phyloP scores from a whole-genome alignment of 2,797 vertebrate genomes.

The Lacerta viridis region DNA sequence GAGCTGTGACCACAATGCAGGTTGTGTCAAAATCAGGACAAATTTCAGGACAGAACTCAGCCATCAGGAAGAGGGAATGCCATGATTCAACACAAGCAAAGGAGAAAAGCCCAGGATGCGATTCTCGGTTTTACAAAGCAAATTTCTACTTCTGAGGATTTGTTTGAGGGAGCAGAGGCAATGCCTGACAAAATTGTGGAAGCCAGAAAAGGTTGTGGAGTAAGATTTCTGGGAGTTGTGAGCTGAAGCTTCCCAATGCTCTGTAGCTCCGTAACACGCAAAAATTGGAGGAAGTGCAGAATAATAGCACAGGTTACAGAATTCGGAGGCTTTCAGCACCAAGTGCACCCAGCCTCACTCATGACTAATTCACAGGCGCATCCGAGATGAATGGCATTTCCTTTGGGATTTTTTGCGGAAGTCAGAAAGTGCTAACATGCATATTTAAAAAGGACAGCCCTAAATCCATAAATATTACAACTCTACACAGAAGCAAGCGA shows the following conservation, averaged over 20 bases:
- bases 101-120: too few species aligned
- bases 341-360: background rate
- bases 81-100: background rate
- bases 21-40: too few species aligned
- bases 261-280: too few species aligned
- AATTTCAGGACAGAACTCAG: background rate
- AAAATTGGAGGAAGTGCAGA: background rate
- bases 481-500: rapidly evolving
- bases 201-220: background rate
- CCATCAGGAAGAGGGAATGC: too few species aligned
- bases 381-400: background rate
- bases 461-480: background rate
- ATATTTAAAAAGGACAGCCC: background rate
- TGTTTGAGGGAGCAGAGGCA: background rate
- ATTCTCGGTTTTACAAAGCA: background rate
- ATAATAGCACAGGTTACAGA: too few species aligned
- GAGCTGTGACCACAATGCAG: background rate
- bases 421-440: too few species aligned
- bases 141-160: background rate
- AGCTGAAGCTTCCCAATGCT: background rate
- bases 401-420: background rate
- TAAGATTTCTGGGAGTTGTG: background rate
- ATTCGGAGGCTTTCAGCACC: background rate
- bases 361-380: background rate
- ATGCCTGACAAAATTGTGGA: background rate